phyloP scores from a whole-genome alignment of 2,797 vertebrate genomes.

The Pampus argenteus region DNA sequence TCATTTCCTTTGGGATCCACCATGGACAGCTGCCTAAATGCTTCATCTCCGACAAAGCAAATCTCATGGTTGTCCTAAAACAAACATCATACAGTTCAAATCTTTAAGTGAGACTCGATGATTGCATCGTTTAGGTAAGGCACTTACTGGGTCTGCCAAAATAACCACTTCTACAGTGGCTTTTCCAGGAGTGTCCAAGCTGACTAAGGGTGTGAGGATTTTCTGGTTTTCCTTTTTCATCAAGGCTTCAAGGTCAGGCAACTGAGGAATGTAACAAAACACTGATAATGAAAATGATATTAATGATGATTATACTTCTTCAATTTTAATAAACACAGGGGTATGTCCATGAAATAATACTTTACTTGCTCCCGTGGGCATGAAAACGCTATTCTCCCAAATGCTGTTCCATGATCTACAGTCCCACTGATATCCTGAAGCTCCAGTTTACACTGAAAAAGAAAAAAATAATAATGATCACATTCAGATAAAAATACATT shows the following conservation, averaged over 20 bases:
- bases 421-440: constrained; percentile 81
- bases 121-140: background rate
- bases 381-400: constrained; percentile 96
- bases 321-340: background rate
- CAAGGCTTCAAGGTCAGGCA: constrained; percentile 88
- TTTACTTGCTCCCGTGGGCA: constrained; percentile 93
- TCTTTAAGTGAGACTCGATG: background rate
- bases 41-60: constrained; percentile 96
- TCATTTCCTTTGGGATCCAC: constrained; percentile 89
- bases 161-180: constrained; percentile 97
- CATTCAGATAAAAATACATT: background rate
- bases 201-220: constrained; percentile 93
- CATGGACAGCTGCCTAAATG: constrained; percentile 92
- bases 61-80: constrained; percentile 94
- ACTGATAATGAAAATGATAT: background rate
- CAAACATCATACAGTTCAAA: constrained; percentile 14
- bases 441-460: constrained; percentile 93
- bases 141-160: constrained; percentile 94
- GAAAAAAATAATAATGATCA: constrained; percentile 3
- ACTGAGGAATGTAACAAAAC: constrained; percentile 72
- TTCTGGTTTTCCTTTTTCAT: constrained; percentile 93
- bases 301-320: background rate
- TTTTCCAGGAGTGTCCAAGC: constrained; percentile 96
- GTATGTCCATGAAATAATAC: background rate
- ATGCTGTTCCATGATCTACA: constrained; percentile 92